phyloP scores from a whole-genome alignment of 2,797 vertebrate species.

The Anableps anableps region DNA sequence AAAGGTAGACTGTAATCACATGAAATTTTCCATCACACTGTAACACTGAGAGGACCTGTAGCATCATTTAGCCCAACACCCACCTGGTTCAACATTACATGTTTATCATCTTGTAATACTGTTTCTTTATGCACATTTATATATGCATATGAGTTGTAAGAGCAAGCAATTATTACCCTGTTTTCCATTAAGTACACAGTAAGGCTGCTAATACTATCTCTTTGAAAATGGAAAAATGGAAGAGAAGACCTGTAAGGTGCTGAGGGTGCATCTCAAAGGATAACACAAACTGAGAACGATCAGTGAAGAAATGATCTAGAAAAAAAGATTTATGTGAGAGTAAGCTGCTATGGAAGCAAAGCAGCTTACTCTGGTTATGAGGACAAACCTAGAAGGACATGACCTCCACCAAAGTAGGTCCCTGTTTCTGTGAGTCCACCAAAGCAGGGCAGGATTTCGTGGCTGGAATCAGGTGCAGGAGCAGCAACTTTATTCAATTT shows the following conservation, averaged over 20 bases:
- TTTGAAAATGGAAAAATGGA: conserved; percentile 58
- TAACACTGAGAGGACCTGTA: conserved; percentile 38
- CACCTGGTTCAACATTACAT: conserved; percentile 60
- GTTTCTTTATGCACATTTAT: not conserved
- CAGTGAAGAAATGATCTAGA: conserved; percentile 53
- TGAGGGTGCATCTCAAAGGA: conserved; percentile 68
- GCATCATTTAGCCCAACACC: conserved; percentile 75
- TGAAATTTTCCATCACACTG: conserved; percentile 85
- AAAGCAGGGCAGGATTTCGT: conserved; percentile 79
- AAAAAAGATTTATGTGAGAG: conserved; percentile 2
- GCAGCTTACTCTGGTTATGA: not conserved
- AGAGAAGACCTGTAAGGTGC: conserved; percentile 65
- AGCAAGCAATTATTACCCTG: conserved; percentile 48
- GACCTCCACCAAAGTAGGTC: conserved; percentile 86
- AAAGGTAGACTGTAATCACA: conserved; percentile 66
- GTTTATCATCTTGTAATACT: not conserved
- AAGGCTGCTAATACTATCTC: conserved; percentile 34
- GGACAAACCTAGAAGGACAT: conserved; percentile 80
- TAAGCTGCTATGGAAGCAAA: not conserved
- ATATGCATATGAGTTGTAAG: not conserved
- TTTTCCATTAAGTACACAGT: conserved; percentile 65
- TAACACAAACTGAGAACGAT: conserved; percentile 55
- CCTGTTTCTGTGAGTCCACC: conserved; percentile 75
- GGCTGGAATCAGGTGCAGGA: conserved; percentile 66
- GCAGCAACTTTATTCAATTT: conserved; percentile 77